Conservation (phyloP, 2,888 invertebrate species). For the Euphydryas editha region DNA sequence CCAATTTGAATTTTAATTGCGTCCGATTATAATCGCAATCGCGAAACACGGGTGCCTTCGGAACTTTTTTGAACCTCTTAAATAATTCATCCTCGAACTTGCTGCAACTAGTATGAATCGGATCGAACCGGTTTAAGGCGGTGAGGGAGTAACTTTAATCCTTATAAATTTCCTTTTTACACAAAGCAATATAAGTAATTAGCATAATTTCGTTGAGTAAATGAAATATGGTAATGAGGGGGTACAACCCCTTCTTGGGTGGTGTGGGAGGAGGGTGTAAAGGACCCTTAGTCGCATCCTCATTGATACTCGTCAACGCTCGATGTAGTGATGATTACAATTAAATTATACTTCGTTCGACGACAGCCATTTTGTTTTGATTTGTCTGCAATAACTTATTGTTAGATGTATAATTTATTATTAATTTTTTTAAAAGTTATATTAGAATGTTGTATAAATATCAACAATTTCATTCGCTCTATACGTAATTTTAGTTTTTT, state of each 20-base stretch:
- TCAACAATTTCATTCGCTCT: background rate
- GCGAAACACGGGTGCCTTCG: slow-evolving; percentile 71
- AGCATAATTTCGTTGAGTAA: slow-evolving; percentile 85
- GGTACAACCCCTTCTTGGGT: slow-evolving; percentile 73
- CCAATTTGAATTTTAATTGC: slow-evolving; percentile 83
- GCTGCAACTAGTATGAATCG: slow-evolving; percentile 66
- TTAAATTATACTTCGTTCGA: slow-evolving; percentile 78
- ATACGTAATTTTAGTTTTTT: background rate
- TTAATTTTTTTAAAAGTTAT: background rate
- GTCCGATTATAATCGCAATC: slow-evolving; percentile 79
- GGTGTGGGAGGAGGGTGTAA: slow-evolving; percentile 60
- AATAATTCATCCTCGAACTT: slow-evolving; percentile 74
- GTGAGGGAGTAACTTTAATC: slow-evolving; percentile 79
- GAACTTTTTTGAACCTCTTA: slow-evolving; percentile 62
- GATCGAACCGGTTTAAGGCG: slow-evolving; percentile 56
- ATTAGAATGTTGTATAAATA: background rate
- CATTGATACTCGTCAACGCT: slow-evolving; percentile 78
- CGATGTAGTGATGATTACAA: slow-evolving; percentile 82
- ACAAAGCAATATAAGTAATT: slow-evolving; percentile 85
- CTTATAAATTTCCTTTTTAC: slow-evolving; percentile 85
- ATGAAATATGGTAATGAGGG: slow-evolving; percentile 84
- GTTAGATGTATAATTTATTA: slow-evolving; percentile 36
- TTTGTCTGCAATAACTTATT: slow-evolving; percentile 55
- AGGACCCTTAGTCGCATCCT: slow-evolving; percentile 78
- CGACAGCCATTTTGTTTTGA: slow-evolving; percentile 75